Conservation (phyloP, 2,113 vertebrate genomes). For the Circaetus gallicus region DNA sequence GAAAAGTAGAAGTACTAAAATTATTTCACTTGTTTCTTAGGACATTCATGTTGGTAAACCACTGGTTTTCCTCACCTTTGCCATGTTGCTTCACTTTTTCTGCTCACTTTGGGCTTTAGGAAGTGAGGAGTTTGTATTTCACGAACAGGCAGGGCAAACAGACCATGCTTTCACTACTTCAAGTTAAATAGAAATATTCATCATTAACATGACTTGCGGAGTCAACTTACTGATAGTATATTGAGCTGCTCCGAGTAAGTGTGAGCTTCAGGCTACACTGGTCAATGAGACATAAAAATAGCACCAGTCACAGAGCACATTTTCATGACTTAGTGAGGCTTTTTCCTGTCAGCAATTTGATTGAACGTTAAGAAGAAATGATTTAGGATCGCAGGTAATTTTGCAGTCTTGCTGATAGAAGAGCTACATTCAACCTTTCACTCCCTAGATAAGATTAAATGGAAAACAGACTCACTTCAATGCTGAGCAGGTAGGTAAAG, state of each 20-base stretch:
- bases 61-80: not conserved
- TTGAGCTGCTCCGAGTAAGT: not conserved
- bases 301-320: not conserved
- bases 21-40: not conserved
- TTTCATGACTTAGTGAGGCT: conserved; percentile 18
- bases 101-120: not conserved
- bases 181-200: not conserved
- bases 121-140: not conserved
- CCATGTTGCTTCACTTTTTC: not conserved
- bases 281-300: conserved; percentile 45
- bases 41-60: not conserved
- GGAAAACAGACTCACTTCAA: conserved; percentile 32
- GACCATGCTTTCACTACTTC: not conserved
- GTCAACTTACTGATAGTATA: not conserved
- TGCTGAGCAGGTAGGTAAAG: conserved; percentile 15
- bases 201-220: not conserved
- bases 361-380: not conserved
- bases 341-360: conserved; percentile 33
- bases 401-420: not conserved
- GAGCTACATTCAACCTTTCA: not conserved
- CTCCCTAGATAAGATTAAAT: not conserved
- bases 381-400: not conserved
- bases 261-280: not conserved
- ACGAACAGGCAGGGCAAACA: not conserved
- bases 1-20: not conserved